These are phyloP conservation scores for Chironomus tepperi DNA, from an alignment of 1,140 invertebrate species.

Conservation along the genomic window DNA sequence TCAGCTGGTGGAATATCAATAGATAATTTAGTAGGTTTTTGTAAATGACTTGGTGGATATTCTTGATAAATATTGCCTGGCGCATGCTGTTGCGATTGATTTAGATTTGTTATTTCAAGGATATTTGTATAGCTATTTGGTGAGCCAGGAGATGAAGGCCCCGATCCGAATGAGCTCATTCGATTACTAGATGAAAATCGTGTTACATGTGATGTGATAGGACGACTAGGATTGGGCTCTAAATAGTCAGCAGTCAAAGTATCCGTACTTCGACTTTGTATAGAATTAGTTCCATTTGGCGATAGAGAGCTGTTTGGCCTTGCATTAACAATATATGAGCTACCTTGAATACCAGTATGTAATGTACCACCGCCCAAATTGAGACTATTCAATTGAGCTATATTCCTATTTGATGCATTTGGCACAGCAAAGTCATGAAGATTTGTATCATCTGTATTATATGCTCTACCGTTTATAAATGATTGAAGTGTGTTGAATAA, in stretches of 20 bases:
- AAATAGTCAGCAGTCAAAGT: conserved; percentile 43
- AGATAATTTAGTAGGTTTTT: conserved; percentile 40
- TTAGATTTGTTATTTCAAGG: conserved; percentile 44
- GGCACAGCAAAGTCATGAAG: conserved; percentile 23
- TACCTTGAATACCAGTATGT: conserved; percentile 14
- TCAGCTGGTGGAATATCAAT: conserved; percentile 41
- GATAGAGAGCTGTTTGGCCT: conserved; percentile 21
- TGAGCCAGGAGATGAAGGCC: conserved; percentile 42
- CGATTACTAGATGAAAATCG: conserved; percentile 35
- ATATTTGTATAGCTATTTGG: conserved; percentile 44
- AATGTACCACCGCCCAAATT: background rate
- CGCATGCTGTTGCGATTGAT: conserved; percentile 39
- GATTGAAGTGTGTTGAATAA: conserved; percentile 87
- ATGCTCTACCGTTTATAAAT: conserved; percentile 56
- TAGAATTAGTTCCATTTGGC: conserved; percentile 19
- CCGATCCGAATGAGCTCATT: conserved; percentile 31
- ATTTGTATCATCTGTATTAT: background rate
- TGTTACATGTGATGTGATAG: conserved; percentile 29
- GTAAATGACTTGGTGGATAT: conserved; percentile 31
- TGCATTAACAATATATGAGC: conserved; percentile 27
- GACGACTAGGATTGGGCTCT: conserved; percentile 41
- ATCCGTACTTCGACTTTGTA: conserved; percentile 19
- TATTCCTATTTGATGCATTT: conserved; percentile 13
- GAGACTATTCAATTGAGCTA: conserved; percentile 11
- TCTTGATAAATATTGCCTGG: conserved; percentile 42